phyloP scores from a whole-genome alignment of 2,888 invertebrate genomes.

The Amphipyra tragopoginis region DNA sequence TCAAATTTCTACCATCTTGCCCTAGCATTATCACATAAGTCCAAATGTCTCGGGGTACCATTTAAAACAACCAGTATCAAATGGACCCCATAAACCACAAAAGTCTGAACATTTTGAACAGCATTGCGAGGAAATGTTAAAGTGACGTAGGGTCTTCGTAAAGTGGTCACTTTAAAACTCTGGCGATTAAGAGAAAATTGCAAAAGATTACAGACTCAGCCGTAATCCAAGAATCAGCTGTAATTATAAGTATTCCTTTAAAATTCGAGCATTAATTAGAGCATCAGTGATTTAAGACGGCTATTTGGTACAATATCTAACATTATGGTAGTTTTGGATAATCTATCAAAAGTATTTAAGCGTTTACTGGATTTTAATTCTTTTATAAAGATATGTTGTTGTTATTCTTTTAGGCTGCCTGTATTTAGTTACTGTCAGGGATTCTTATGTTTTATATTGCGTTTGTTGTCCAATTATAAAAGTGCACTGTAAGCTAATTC shows the following conservation, averaged over 20 bases:
- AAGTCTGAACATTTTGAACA: constrained; percentile 25
- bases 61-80: constrained; percentile 67
- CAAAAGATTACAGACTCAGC: constrained; percentile 83
- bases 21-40: constrained; percentile 89
- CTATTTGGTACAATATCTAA: constrained; percentile 61
- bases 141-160: constrained; percentile 66
- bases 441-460: no score
- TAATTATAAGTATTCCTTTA: constrained; percentile 84
- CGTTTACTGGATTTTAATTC: constrained; percentile 40
- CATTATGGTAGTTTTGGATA: constrained; percentile 49
- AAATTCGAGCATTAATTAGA: constrained; percentile 82
- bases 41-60: constrained; percentile 86
- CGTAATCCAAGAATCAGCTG: constrained; percentile 81
- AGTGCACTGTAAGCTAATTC: no score
- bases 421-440: background rate
- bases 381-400: constrained; percentile 12
- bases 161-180: constrained; percentile 73
- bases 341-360: constrained; percentile 43
- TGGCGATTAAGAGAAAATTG: constrained; percentile 87
- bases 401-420: background rate
- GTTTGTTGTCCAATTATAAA: no score
- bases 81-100: constrained; percentile 66
- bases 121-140: constrained; percentile 37
- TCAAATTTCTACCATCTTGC: constrained; percentile 87
- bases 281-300: constrained; percentile 74